phyloP scores from a whole-genome alignment of 2,113 vertebrate genomes.

The Myotis davidii region DNA sequence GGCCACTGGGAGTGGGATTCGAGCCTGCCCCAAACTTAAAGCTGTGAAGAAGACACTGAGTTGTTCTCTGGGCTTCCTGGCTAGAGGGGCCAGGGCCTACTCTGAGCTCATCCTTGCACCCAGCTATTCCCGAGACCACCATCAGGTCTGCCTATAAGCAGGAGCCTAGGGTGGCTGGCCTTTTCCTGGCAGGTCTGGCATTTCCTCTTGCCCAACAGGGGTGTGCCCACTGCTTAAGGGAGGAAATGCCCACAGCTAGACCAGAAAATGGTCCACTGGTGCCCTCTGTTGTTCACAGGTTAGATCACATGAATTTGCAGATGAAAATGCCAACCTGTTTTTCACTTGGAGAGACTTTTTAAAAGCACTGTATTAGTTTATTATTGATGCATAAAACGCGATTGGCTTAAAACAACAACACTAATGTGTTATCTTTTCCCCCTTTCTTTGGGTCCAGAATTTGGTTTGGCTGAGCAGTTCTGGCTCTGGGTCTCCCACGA shows the following conservation, averaged over 20 bases:
- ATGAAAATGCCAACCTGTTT: background rate
- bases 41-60: background rate
- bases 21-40: background rate
- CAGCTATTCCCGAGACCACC: background rate
- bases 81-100: background rate
- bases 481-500: background rate
- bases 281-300: conserved; percentile 9
- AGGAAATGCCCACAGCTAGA: background rate
- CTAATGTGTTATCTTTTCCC: background rate
- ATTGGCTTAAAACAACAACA: background rate
- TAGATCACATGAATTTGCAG: background rate
- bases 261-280: background rate
- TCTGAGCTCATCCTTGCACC: background rate
- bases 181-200: background rate
- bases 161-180: background rate
- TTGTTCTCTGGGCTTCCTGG: background rate
- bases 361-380: background rate
- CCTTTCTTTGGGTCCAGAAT: background rate
- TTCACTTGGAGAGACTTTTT: background rate
- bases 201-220: background rate
- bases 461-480: background rate
- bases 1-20: background rate
- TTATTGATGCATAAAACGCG: background rate
- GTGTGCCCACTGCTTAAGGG: no score
- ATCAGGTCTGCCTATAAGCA: background rate